Conservation (phyloP, 2,888 invertebrate species). For the Laothoe populi region DNA sequence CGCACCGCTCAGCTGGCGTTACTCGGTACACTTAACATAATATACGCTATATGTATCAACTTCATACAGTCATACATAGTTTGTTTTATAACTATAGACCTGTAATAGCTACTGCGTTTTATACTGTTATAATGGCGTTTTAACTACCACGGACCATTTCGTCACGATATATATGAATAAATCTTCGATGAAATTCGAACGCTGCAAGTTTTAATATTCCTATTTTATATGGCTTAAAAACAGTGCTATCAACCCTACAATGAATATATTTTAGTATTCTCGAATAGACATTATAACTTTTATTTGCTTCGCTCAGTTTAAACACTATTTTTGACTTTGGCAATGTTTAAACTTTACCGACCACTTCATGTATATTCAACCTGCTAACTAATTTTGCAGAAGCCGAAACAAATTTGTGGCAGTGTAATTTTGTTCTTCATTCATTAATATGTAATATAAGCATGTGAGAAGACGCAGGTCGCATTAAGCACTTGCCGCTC, state of each 20-base stretch:
- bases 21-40: constrained; percentile 67
- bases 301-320: too few relatives aligned
- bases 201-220: too few relatives aligned
- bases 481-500: constrained; percentile 76
- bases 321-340: too few relatives aligned
- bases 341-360: too few relatives aligned
- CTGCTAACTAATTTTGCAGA: constrained; percentile 52
- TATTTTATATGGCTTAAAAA: too few relatives aligned
- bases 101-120: background rate
- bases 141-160: constrained; percentile 31
- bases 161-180: too few relatives aligned
- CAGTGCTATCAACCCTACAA: too few relatives aligned
- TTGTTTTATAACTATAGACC: constrained; percentile 34
- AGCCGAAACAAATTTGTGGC: constrained; percentile 68
- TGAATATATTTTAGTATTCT: too few relatives aligned
- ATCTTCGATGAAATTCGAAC: too few relatives aligned
- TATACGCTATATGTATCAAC: constrained; percentile 60
- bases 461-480: constrained; percentile 74
- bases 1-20: constrained; percentile 64
- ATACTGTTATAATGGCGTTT: background rate
- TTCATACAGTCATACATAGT: constrained; percentile 42
- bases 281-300: too few relatives aligned
- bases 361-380: constrained; percentile 48
- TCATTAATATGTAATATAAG: constrained; percentile 76
- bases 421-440: constrained; percentile 74